A percentile compares a stretch with the other conserved stretches of the same genome.
Evolutionary conservation across 1,140 invertebrate species (phyloP).

Genomic region (Platorchestia sp.): DNA sequence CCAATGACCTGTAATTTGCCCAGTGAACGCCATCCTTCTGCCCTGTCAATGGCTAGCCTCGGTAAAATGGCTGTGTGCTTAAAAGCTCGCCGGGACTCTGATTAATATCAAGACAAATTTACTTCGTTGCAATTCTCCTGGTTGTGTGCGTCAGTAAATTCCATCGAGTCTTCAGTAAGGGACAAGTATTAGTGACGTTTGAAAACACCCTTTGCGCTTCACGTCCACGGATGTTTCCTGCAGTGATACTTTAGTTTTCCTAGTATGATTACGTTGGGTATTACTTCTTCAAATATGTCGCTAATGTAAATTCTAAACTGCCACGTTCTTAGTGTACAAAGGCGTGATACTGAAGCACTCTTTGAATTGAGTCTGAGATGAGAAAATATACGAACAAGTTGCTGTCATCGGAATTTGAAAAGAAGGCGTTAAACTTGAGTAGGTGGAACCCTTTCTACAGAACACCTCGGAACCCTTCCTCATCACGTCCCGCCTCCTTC

Average conservation of each 20-base stretch:
- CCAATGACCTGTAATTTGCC: not conserved
- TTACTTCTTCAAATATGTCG: not conserved
- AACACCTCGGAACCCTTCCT: not conserved
- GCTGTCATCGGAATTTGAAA: not conserved
- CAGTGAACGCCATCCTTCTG: not conserved
- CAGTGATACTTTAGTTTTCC: not conserved
- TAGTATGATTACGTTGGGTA: not conserved
- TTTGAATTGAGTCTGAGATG: not conserved
- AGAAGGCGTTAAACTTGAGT: not conserved
- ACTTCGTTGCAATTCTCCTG: not conserved
- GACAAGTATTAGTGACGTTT: not conserved
- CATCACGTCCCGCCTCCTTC: slow-evolving; percentile 20
- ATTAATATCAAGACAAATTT: not conserved
- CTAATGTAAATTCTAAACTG: not conserved
- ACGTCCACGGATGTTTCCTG: too few species aligned
- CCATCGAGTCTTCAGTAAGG: not conserved
- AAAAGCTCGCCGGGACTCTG: not conserved
- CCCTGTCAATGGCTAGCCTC: not conserved
- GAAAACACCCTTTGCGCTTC: not conserved
- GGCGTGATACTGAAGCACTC: not conserved
- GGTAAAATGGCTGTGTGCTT: not conserved
- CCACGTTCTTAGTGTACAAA: not conserved
- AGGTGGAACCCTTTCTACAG: not conserved
- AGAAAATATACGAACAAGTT: not conserved
- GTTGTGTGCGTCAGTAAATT: not conserved